Base-by-base conservation (phyloP, 2,113 vertebrate species). In the Procavia capensis region DNA sequence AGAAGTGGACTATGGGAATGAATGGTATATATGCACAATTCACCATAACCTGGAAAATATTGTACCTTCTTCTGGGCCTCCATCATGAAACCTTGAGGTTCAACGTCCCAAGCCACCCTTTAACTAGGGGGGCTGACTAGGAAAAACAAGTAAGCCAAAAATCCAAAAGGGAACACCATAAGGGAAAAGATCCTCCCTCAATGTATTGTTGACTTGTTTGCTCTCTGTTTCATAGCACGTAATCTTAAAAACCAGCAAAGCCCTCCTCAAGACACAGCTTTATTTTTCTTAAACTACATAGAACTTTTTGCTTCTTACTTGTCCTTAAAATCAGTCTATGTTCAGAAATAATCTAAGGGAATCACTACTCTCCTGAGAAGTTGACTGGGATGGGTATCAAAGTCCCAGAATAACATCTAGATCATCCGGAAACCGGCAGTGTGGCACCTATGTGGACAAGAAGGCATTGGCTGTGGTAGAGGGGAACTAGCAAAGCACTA, bases 31-130 rank as follows among this genome's bases (percentile, higher is more conserved):
- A 92, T 96, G 94, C 97, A 86, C n/a, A 96, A 82, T 94, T 89
- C 64, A 97, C 93, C 93, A 97, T 97, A 93, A 61, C 88, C 97
- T 89, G 85, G 93, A 97, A 95, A 94, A 92, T 95, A 96, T 57
- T 95, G 96, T 97, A 95, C 95, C 96, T 98, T 98, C 97, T 98
- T 92, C 97, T 97, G 97, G 95, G 96, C 97, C 93, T 97, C 96
- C 97, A 96, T 91, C 97, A 97, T 97, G 97, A 94, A 95, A 97
- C 96, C 97, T 80, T 95, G 96, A 97, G 97, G 97, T 96, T 97
- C 97, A 98, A 95, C 85, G 85, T 88, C 94, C 97, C 92, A 93
- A 96, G 95, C 94, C 90, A 68, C 84, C 88, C 75, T 94, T 25
- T 97, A 97, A 85, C 80, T 96, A 75, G 96, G 59, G 83, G 66